phyloP scores from a whole-genome alignment of 2,797 vertebrate genomes.

The Botia almorhae region DNA sequence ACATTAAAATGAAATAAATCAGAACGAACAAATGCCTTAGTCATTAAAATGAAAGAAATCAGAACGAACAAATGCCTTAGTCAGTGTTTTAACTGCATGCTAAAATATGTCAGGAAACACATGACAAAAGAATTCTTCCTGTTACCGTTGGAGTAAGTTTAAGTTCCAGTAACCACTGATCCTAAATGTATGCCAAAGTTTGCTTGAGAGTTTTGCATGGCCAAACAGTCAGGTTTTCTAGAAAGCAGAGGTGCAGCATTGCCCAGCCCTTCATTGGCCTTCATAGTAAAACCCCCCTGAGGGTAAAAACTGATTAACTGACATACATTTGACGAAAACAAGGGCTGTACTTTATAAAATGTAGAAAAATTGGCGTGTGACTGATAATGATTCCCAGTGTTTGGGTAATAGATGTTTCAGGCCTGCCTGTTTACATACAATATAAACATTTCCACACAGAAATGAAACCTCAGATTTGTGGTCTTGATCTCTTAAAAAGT shows the following conservation, averaged over 20 bases:
- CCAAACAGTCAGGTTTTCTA: not conserved
- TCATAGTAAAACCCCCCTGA: not conserved
- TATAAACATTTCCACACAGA: not conserved
- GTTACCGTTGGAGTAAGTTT: not conserved
- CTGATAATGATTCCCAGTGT: not conserved
- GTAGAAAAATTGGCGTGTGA: not conserved
- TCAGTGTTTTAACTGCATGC: not conserved
- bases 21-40: no score
- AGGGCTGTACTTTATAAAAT: not conserved
- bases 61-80: not conserved
- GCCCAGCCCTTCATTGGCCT: slow-evolving; percentile 25
- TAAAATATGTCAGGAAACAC: not conserved
- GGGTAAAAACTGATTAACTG: not conserved
- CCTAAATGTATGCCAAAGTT: not conserved
- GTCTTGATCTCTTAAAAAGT: not conserved
- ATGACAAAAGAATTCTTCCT: not conserved
- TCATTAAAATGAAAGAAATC: no score
- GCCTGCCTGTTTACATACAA: not conserved
- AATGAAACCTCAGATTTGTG: not conserved
- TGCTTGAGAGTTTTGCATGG: not conserved
- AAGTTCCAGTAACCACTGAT: not conserved
- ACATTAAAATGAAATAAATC: not conserved
- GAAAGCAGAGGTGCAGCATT: not conserved
- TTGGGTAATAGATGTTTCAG: not conserved
- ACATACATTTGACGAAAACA: not conserved